Conservation (phyloP, 2,113 vertebrate species). For the Rhodinocichla rosea region DNA sequence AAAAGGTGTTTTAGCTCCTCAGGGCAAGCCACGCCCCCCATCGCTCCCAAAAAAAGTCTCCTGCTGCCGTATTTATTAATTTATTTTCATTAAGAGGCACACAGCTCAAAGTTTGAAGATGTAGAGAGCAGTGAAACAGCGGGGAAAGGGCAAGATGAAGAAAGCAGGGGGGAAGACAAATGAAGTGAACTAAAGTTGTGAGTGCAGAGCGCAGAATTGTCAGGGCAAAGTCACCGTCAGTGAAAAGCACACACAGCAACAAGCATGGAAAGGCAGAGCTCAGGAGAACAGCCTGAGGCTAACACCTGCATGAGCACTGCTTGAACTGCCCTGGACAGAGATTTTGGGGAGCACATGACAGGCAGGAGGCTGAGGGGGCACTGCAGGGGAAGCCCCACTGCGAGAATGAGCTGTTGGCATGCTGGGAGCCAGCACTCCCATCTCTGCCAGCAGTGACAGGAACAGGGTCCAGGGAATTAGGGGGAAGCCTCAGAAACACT, state of each 20-base stretch:
- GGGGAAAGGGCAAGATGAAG: not conserved
- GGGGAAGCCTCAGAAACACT: not conserved
- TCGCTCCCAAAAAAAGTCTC: fast-evolving
- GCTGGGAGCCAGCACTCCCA: fast-evolving
- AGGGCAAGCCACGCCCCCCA: too few relatives aligned
- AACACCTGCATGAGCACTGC: too few relatives aligned
- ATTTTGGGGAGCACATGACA: not conserved
- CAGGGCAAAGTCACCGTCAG: fast-evolving
- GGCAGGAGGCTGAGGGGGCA: not conserved
- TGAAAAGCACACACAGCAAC: fast-evolving
- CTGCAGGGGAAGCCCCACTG: too few relatives aligned
- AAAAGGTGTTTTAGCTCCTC: fast-evolving
- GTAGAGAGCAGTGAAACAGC: not conserved
- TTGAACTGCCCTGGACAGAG: not conserved
- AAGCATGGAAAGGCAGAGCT: not conserved
- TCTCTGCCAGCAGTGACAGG: not conserved
- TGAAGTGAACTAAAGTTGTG: fast-evolving
- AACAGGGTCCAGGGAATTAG: too few relatives aligned
- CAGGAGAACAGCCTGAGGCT: not conserved
- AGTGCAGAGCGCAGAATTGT: not conserved
- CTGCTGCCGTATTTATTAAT: fast-evolving
- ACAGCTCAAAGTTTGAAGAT: too few relatives aligned
- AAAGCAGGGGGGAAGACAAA: not conserved
- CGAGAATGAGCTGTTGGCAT: fast-evolving
- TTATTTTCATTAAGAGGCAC: not conserved